A percentile compares a stretch with the other conserved stretches of the same genome.
These are phyloP conservation scores for Unio delphinus DNA, from an alignment of 2,888 invertebrate species.

Conservation along the genomic window DNA sequence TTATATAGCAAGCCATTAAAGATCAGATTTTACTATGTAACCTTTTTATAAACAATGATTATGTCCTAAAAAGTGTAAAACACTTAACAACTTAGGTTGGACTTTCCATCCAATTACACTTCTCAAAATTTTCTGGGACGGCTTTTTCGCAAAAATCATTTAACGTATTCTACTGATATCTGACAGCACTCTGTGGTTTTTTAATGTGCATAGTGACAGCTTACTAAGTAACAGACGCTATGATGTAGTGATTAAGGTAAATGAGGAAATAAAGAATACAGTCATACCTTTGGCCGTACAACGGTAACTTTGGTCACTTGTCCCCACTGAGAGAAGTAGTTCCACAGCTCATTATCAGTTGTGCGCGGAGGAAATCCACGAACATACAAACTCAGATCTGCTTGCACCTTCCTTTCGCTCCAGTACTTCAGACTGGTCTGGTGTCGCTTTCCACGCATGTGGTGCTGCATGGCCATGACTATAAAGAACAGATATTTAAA, in stretches of 20 bases:
- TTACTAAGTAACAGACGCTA: not conserved
- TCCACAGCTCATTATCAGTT: conserved; percentile 39
- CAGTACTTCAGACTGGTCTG: conserved; percentile 35
- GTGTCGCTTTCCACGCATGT: conserved; percentile 48
- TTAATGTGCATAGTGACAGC: too few relatives aligned
- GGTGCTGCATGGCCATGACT: conserved; percentile 37
- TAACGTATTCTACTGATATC: too few relatives aligned
- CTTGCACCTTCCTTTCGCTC: conserved; percentile 33
- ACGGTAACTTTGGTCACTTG: conserved; percentile 47
- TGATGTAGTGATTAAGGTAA: not conserved
- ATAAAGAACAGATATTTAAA: too few relatives aligned
- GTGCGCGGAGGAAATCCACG: conserved; percentile 48
- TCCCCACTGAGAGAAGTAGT: conserved; percentile 56
- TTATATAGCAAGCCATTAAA: too few relatives aligned
- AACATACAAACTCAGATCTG: conserved; percentile 50
- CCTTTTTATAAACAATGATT: too few relatives aligned
- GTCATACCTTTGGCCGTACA: conserved; percentile 33
- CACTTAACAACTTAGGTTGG: too few relatives aligned
- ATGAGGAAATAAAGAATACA: not conserved
- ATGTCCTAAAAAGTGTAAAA: too few relatives aligned
- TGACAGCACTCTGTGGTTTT: too few relatives aligned
- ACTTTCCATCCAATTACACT: too few relatives aligned
- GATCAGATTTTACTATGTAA: too few relatives aligned
- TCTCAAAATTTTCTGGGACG: too few relatives aligned
- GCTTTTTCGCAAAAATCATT: too few relatives aligned